Base-by-base conservation (phyloP, 1,140 invertebrate genomes). In the Drepana arcuata region DNA sequence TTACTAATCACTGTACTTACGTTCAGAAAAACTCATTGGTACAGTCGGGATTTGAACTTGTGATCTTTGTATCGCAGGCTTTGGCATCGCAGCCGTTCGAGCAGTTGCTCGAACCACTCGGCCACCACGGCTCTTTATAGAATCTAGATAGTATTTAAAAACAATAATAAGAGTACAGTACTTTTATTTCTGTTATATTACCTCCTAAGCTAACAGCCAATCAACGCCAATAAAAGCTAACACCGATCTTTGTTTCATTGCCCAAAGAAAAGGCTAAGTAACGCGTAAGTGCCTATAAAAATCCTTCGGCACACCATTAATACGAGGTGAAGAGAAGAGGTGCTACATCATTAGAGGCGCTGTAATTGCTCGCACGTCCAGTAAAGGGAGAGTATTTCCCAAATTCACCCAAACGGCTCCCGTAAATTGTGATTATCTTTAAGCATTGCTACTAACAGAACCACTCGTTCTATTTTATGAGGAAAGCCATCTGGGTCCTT, bases 401-500 rank as follows among this genome's bases (percentile, higher is more conserved):
- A 52, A 66, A 70, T 64, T 70, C 41, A 34, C 34, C 41, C 48
- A 58, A 70, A 62, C 50, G 66, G 57, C 56, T 57, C 54, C 59
- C 62, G 73, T 78, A 73, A 72, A 69, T 72, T 62, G 65, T 72
- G 65, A 72, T 72, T 69, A 72, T 64, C 65, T 67, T 70, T 65
- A 59, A 78, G 70, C 74, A 72, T 58, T 51, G 56, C 48, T 69
- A 71, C 53, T 55, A 65, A 60, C 64, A 65, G 59, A 64, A 54
- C 64, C 64, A 72, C 71, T 75, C 63, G 54, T 61, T 28, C 64
- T 78, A 73, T 78, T 78, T 78, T 78, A 78, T 68, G 70, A 74
- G 73, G 39, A 59, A 59, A 71, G 70, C 70, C 73, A 78, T 78
- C 73, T 78, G 73, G 66, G 67, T 55, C 65, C 58, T 59, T 45